phyloP scores from a whole-genome alignment of 2,797 vertebrate species.

The Carcharodon carcharias region DNA sequence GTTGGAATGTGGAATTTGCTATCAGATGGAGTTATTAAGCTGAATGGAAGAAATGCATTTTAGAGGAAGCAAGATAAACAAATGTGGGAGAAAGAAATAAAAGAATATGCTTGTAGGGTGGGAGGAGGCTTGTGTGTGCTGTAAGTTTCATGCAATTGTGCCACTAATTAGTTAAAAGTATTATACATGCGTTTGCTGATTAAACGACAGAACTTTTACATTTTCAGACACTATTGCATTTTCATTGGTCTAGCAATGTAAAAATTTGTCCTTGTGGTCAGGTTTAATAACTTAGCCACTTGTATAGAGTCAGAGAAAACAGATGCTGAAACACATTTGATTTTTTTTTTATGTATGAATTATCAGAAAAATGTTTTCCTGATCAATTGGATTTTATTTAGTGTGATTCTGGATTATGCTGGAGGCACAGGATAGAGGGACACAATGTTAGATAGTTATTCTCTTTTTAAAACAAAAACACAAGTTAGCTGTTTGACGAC shows the following conservation, averaged over 20 bases:
- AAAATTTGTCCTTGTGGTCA: background rate
- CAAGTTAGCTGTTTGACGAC: background rate
- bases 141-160: background rate
- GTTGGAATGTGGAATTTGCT: background rate
- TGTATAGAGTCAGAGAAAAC: background rate
- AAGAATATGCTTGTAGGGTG: background rate
- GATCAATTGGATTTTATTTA: background rate
- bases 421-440: background rate
- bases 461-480: background rate
- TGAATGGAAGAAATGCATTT: background rate
- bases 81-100: background rate
- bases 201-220: background rate
- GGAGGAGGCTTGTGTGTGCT: background rate
- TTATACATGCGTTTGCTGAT: background rate
- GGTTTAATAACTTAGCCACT: background rate
- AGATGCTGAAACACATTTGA: background rate
- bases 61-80: too few species aligned
- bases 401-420: background rate
- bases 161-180: background rate
- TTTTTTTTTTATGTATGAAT: background rate
- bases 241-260: background rate
- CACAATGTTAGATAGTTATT: background rate
- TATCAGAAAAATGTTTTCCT: background rate
- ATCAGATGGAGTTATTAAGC: background rate
- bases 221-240: background rate